These are phyloP conservation scores for Oncorhynchus mykiss DNA, from an alignment of 2,113 vertebrate genomes.

Conservation along the genomic window DNA sequence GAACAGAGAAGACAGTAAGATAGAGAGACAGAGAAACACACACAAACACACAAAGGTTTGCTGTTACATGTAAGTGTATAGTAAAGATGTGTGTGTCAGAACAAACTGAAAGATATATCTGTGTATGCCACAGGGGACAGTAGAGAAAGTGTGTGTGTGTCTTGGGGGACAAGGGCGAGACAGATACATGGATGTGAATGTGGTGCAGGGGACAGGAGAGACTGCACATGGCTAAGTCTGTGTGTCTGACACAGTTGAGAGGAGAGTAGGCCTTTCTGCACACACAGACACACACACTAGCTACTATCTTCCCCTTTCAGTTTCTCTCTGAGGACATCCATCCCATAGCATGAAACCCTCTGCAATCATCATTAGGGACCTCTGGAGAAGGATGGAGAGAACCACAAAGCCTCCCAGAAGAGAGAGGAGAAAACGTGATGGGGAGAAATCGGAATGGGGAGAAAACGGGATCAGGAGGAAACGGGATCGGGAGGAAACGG, in stretches of 20 bases:
- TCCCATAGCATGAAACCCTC: constrained; percentile 52
- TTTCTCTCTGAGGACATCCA: constrained; percentile 56
- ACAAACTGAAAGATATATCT: constrained; percentile 44
- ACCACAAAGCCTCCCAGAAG: constrained; percentile 55
- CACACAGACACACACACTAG: not conserved
- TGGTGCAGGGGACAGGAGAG: not conserved
- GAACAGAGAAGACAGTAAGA: not conserved
- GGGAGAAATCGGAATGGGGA: constrained; percentile 23
- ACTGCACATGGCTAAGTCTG: constrained; percentile 2
- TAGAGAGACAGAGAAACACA: not conserved
- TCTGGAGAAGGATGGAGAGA: constrained; percentile 44
- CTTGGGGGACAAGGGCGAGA: constrained; percentile 20
- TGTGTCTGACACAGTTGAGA: not conserved
- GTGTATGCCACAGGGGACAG: constrained; percentile 63
- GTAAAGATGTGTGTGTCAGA: not conserved
- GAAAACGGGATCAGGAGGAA: constrained; percentile 17
- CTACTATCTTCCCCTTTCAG: not conserved
- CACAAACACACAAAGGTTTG: not conserved
- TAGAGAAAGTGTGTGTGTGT: constrained; percentile 27
- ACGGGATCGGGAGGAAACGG: constrained; percentile 21
- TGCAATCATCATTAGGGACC: constrained; percentile 47
- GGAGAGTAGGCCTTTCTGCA: not conserved
- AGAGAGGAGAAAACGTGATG: constrained; percentile 41
- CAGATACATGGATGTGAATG: not conserved
- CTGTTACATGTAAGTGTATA: not conserved